Evolutionary conservation across 1,140 invertebrate genomes (phyloP).

Genomic region (Drosophila ogumai): DNA sequence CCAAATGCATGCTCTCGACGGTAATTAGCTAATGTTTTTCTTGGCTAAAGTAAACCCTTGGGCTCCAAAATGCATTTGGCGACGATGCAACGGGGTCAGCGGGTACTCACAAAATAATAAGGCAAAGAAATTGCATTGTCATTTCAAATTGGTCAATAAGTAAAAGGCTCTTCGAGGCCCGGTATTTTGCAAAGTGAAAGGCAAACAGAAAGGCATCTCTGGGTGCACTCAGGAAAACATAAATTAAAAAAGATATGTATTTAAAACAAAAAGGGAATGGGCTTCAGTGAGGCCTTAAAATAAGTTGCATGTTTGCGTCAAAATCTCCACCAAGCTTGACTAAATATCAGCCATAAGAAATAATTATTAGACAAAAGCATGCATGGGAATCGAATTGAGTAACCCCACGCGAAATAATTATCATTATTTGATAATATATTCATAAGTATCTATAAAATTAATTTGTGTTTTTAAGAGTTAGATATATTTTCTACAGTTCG

Average conservation of each 20-base stretch:
- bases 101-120: slow-evolving; percentile 30
- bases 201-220: slow-evolving; percentile 22
- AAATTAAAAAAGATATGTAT: slow-evolving; percentile 20
- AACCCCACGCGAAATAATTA: background rate
- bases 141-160: slow-evolving; percentile 58
- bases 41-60: slow-evolving; percentile 15
- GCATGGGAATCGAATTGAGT: background rate
- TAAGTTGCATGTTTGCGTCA: background rate
- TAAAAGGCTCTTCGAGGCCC: slow-evolving; percentile 44
- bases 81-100: slow-evolving; percentile 29
- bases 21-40: slow-evolving; percentile 32
- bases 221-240: slow-evolving; percentile 23
- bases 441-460: background rate
- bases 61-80: slow-evolving; percentile 20
- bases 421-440: background rate
- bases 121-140: slow-evolving; percentile 63
- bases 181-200: slow-evolving; percentile 70
- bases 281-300: slow-evolving; percentile 1
- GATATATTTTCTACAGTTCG: background rate
- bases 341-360: background rate
- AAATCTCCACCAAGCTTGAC: background rate
- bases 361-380: background rate
- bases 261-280: slow-evolving; percentile 2
- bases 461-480: background rate
- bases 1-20: slow-evolving; percentile 14